These are phyloP conservation scores for Coreius guichenoti DNA, from an alignment of 2,797 vertebrate genomes.

Conservation along the genomic window DNA sequence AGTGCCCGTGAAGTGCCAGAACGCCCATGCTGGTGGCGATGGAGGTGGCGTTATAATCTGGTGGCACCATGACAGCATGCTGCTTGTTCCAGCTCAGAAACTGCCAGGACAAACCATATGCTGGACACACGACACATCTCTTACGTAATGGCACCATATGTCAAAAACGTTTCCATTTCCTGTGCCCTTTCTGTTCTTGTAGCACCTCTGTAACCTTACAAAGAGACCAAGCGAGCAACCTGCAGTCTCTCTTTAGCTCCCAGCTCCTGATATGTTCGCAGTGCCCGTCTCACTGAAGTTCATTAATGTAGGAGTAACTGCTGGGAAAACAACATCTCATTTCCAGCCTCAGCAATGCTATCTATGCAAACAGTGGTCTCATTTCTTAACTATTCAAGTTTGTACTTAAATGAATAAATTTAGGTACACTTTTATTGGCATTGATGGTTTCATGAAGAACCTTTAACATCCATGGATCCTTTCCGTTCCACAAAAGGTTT, in stretches of 20 bases:
- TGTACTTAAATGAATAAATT: neutral
- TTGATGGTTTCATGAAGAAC: neutral
- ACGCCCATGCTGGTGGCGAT: conserved; percentile 42
- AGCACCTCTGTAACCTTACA: conserved; percentile 2
- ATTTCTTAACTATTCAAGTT: neutral
- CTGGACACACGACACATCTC: conserved; percentile 25
- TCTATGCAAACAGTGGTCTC: neutral
- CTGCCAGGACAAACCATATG: conserved; percentile 58
- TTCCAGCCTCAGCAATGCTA: neutral
- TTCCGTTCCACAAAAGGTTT: neutral
- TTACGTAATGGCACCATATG: conserved; percentile 55
- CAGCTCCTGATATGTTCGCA: conserved; percentile 64
- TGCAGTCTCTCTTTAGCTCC: conserved; percentile 17
- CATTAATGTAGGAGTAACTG: conserved; percentile 71
- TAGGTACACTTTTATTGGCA: neutral
- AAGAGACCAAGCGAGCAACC: conserved; percentile 2
- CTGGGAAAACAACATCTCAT: conserved; percentile 54
- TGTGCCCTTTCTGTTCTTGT: neutral
- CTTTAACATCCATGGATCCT: neutral
- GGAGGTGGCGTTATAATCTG: conserved; percentile 45
- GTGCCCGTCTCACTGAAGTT: conserved; percentile 72
- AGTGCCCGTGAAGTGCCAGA: conserved; percentile 45
- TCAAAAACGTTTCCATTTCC: conserved; percentile 6
- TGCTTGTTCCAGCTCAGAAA: conserved; percentile 39
- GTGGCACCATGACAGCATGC: conserved; percentile 44